Conservation (phyloP, 2,113 vertebrate species). For the Gallinago undulata region DNA sequence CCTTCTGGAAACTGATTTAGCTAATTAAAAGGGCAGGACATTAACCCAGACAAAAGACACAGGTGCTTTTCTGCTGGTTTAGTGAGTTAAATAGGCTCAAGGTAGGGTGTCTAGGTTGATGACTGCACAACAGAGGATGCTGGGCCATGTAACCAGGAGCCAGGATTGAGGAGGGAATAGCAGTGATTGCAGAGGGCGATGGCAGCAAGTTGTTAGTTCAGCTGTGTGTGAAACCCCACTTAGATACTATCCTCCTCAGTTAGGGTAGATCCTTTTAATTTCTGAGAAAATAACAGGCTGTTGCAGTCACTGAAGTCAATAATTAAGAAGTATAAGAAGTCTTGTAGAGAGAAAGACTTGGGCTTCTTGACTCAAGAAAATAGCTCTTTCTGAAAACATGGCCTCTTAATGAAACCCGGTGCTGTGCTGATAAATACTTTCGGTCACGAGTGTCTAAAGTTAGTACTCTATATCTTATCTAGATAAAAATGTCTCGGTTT, state of each 20-base stretch:
- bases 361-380: background rate
- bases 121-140: background rate
- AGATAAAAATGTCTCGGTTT: background rate
- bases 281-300: background rate
- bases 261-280: background rate
- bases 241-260: background rate
- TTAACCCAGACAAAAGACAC: background rate
- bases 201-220: background rate
- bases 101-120: background rate
- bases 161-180: background rate
- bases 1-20: background rate
- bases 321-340: background rate
- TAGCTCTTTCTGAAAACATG: background rate
- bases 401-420: background rate
- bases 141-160: background rate
- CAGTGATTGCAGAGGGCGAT: background rate
- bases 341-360: background rate
- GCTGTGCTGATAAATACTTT: background rate
- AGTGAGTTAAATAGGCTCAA: background rate
- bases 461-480: background rate
- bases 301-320: background rate
- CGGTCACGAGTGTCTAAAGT: background rate
- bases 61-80: background rate
- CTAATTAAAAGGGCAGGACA: background rate
- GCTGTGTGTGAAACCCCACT: background rate